A percentile compares a stretch with the other conserved stretches of the same genome.
Evolutionary conservation across 2,888 invertebrate genomes (phyloP).

Genomic region (Ashinkailepas kermadecensis): DNA sequence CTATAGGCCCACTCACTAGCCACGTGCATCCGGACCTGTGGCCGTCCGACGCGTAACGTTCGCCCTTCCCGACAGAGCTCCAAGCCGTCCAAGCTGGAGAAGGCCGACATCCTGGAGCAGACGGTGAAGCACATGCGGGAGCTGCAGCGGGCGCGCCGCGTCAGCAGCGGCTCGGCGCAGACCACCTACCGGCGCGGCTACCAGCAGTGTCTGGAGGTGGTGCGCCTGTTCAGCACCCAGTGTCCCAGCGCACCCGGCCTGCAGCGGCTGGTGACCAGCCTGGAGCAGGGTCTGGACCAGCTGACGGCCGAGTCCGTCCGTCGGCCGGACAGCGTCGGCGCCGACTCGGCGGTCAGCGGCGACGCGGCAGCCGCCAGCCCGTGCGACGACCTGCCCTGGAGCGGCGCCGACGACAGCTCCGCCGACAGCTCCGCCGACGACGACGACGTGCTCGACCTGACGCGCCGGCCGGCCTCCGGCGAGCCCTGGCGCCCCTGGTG

Average conservation of each 20-base stretch:
- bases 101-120: constrained; percentile 22
- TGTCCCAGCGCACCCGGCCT: not conserved
- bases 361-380: not conserved
- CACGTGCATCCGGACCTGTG: no score
- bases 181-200: not conserved
- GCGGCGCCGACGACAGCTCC: not conserved
- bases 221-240: not conserved
- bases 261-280: not conserved
- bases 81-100: constrained; percentile 21
- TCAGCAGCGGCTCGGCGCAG: not conserved
- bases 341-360: not conserved
- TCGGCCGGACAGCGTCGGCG: not conserved
- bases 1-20: no score
- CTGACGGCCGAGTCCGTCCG: not conserved
- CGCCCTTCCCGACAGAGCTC: not conserved
- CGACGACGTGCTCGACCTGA: not conserved
- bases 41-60: no score
- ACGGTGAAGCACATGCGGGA: constrained; percentile 17
- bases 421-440: not conserved
- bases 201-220: constrained; percentile 13
- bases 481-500: not conserved
- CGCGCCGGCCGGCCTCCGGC: not conserved
- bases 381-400: not conserved
- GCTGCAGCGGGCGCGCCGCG: not conserved
- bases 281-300: not conserved